Conservation (phyloP, 1,140 invertebrate species). For the Micrasema minimum region DNA sequence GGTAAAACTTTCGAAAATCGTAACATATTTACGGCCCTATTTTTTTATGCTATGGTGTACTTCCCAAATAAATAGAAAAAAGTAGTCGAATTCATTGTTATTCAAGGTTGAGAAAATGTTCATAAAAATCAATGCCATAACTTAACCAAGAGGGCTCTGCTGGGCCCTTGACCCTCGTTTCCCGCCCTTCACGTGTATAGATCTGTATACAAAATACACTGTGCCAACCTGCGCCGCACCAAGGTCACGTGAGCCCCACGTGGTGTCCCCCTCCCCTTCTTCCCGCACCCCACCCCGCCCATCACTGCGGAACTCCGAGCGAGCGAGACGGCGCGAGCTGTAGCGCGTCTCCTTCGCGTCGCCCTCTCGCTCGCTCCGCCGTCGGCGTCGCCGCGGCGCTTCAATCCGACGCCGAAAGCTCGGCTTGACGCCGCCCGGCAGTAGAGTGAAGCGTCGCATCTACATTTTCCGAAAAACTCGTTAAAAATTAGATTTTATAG, state of each 20-base stretch:
- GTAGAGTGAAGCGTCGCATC: too few species aligned
- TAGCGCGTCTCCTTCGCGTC: slow-evolving; percentile 6
- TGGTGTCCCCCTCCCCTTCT: neutral
- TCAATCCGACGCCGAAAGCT: neutral
- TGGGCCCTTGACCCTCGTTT: slow-evolving; percentile 1
- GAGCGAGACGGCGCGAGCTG: slow-evolving; percentile 15
- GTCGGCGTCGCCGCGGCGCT: neutral
- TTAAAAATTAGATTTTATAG: too few species aligned
- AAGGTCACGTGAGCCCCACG: neutral
- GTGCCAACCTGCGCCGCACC: neutral
- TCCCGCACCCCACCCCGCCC: slow-evolving; percentile 8
- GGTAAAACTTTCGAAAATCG: too few species aligned
- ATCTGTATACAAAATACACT: too few species aligned
- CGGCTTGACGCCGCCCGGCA: neutral
- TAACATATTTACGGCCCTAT: too few species aligned
- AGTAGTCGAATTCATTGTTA: too few species aligned
- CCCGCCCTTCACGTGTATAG: slow-evolving; percentile 12
- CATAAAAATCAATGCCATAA: neutral
- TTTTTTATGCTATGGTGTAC: too few species aligned
- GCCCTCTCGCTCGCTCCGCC: neutral
- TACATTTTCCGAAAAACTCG: too few species aligned
- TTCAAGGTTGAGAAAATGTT: neutral
- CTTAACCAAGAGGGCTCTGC: neutral
- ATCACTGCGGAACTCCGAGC: slow-evolving; percentile 11
- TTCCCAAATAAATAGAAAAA: too few species aligned